Evolutionary conservation across 2,113 vertebrate genomes (phyloP).

Genomic region (Cygnus atratus): DNA sequence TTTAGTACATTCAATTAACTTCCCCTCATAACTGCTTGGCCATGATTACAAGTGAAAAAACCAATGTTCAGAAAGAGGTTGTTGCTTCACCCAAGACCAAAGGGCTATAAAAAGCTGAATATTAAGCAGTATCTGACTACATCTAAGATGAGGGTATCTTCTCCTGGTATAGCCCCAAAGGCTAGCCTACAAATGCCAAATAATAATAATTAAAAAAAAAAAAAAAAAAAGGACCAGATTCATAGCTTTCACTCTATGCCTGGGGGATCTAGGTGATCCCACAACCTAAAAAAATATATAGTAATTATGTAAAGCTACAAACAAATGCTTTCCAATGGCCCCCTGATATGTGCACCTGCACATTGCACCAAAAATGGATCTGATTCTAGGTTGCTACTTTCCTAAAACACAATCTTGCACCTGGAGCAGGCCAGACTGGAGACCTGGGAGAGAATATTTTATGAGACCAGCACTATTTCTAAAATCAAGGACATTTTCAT

Average conservation of each 20-base stretch:
- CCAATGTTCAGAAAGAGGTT: not conserved
- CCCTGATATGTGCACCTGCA: not conserved
- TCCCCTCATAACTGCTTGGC: not conserved
- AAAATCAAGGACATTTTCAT: not conserved
- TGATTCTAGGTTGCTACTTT: not conserved
- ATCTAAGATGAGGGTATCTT: not conserved
- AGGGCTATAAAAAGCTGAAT: not conserved
- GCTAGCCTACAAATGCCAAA: not conserved
- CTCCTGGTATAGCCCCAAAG: not conserved
- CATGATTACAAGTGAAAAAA: not conserved
- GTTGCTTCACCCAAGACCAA: not conserved
- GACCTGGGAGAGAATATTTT: not conserved
- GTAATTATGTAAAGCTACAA: not conserved
- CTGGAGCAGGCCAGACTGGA: fast-evolving
- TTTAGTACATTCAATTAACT: not conserved
- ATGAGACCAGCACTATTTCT: not conserved
- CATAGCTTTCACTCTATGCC: not conserved
- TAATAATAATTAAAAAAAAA: not conserved
- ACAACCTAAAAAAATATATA: not conserved
- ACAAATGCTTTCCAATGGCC: not conserved
- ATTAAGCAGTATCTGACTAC: not conserved
- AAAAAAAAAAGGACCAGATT: not conserved
- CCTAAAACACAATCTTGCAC: not conserved
- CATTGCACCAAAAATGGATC: not conserved
- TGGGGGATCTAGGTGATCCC: not conserved